phyloP scores from a whole-genome alignment of 2,797 vertebrate genomes.

The Coilia nasus region DNA sequence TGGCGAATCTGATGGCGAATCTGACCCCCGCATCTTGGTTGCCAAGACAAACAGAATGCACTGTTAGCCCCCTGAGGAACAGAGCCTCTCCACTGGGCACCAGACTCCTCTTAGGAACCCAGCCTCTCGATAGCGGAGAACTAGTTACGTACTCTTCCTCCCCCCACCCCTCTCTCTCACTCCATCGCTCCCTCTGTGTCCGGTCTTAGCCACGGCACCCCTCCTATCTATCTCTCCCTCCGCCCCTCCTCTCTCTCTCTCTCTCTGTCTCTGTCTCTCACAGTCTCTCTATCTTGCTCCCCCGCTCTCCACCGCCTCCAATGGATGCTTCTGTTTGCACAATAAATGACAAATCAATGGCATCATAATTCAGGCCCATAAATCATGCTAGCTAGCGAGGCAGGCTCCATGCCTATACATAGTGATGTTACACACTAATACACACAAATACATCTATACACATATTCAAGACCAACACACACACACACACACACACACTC shows the following conservation, averaged over 20 bases:
- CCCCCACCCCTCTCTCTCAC: background rate
- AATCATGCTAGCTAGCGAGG: background rate
- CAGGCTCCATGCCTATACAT: background rate
- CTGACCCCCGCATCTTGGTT: too few relatives aligned
- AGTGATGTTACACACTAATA: background rate
- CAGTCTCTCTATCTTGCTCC: background rate
- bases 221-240: background rate
- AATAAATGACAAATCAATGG: conserved; percentile 26
- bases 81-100: conserved; percentile 11
- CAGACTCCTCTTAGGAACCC: background rate
- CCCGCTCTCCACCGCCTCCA: background rate
- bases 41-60: too few relatives aligned
- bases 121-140: background rate
- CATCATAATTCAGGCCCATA: conserved; percentile 16
- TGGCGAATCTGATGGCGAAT: too few relatives aligned
- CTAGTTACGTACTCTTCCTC: background rate
- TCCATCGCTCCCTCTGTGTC: background rate
- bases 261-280: background rate
- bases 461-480: too few relatives aligned
- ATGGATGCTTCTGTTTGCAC: conserved; percentile 18
- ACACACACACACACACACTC: background rate
- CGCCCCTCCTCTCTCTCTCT: conserved; percentile 20
- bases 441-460: background rate
- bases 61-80: conserved; percentile 29
- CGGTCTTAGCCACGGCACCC: too few relatives aligned